These are phyloP conservation scores for Drosophila malerkotliana DNA, from an alignment of 1,140 invertebrate genomes.

Conservation along the genomic window DNA sequence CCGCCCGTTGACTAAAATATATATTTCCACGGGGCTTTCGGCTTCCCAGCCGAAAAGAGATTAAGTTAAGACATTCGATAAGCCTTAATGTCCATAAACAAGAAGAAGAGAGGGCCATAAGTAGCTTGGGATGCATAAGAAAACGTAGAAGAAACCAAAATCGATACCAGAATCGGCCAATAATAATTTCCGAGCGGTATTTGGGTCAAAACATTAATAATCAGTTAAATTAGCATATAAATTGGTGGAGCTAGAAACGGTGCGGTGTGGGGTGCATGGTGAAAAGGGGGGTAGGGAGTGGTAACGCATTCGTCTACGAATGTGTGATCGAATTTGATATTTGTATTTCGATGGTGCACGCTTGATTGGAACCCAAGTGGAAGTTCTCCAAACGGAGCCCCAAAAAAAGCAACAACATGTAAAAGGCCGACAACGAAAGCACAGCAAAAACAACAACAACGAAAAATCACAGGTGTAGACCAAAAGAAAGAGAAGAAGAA, in stretches of 20 bases:
- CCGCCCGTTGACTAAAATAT: constrained; percentile 39
- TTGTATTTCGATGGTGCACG: constrained; percentile 48
- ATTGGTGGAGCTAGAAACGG: constrained; percentile 63
- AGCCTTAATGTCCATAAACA: constrained; percentile 42
- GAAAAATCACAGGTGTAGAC: constrained; percentile 65
- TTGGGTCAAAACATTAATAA: constrained; percentile 83
- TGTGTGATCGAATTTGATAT: constrained; percentile 43
- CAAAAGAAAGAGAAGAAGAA: constrained; percentile 32
- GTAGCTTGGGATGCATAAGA: constrained; percentile 31
- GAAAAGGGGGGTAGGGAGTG: constrained; percentile 6
- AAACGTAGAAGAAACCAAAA: constrained; percentile 51
- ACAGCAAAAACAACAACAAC: constrained; percentile 54
- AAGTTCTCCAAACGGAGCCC: constrained; percentile 32
- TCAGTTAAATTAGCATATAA: constrained; percentile 83
- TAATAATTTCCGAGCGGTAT: constrained; percentile 79
- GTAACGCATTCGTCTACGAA: constrained; percentile 42
- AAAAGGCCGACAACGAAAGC: constrained; percentile 63
- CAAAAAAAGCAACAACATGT: constrained; percentile 30
- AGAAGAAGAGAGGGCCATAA: constrained; percentile 4
- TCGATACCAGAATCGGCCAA: constrained; percentile 74
- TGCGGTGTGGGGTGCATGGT: not conserved
- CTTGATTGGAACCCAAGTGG: constrained; percentile 43
- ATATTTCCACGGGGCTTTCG: constrained; percentile 47
- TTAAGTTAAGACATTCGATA: constrained; percentile 53
- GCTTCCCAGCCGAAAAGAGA: constrained; percentile 10